Evolutionary conservation across 1,140 invertebrate species (phyloP), one percentile per base, ranked within the genome.

Genomic region (Drosophila grimshawi): DNA sequence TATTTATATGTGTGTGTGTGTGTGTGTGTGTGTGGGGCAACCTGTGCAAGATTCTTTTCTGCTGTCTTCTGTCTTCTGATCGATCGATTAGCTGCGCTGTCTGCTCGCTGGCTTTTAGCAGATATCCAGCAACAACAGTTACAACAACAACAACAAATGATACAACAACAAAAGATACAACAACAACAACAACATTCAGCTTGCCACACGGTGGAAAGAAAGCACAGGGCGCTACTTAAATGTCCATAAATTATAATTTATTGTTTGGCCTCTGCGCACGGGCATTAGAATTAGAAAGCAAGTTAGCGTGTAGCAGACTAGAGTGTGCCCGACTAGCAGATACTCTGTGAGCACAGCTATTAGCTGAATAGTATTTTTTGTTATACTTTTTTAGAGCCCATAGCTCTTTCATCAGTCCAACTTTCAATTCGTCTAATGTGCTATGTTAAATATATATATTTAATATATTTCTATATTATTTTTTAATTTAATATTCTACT

Each of bases 161-260:
- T 5, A 5, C 0, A 48, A 8, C 0, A 4, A 11, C 8, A 30
- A 10, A n/a, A 62, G 3, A 45, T 59, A 70, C 51, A 46, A 49
- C 61, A 72, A 72, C 62, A 72, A 60, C 55, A 61, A 55, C 56
- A 60, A 77, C 56, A 61, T 19, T 1, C 19, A 19, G 19, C 2
- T 19, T 19, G 19, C 19, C 55, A n/a, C 29, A 29, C 2, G 37
- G 19, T 5, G 4, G n/a, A 7, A 51, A 33, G 10, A 52, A 76
- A 41, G 60, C 62, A 59, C 70, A 43, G 75, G 55, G 70, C 46
- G 78, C 85, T 86, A 88, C 85, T 89, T 89, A 89, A 89, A 89
- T 78, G 76, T 51, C 78, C 77, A 89, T 89, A 89, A 89, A 90
- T 90, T 89, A 89, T 89, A 89, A 89, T 90, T 89, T 89, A 88